Conservation (phyloP, 2,888 invertebrate genomes). For the Synergus gifuensis region DNA sequence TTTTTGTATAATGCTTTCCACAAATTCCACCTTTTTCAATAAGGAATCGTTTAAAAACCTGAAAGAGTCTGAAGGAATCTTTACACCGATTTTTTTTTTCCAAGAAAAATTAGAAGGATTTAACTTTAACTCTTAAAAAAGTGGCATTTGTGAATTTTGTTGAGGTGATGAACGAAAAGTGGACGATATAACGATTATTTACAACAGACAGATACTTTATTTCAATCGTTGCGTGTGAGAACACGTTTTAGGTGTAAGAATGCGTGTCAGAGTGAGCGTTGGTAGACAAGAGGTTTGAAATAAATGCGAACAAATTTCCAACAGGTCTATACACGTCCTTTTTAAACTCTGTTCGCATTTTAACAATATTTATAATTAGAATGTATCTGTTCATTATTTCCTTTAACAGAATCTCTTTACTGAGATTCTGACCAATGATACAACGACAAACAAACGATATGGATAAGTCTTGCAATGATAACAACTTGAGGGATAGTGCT, state of each 20-base stretch:
- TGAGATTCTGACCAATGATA: conserved; percentile 71
- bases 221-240: conserved; percentile 66
- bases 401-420: conserved; percentile 55
- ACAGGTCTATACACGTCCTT: conserved; percentile 28
- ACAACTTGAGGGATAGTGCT: conserved; percentile 68
- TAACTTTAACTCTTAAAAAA: background rate
- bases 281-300: conserved; percentile 42
- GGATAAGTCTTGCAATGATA: conserved; percentile 72
- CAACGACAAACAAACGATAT: conserved; percentile 73
- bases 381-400: conserved; percentile 25
- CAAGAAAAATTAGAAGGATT: too few species aligned
- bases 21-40: conserved; percentile 4
- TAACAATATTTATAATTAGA: conserved; percentile 55
- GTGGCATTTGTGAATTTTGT: background rate
- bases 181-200: conserved; percentile 52
- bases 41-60: background rate
- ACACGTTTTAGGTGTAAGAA: conserved; percentile 62
- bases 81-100: background rate
- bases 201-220: conserved; percentile 75
- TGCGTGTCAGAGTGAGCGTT: conserved; percentile 63
- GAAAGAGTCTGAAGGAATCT: background rate
- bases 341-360: conserved; percentile 56
- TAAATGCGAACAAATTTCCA: conserved; percentile 46
- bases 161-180: conserved; percentile 17
- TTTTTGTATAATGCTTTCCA: conserved; percentile 7